Conservation (phyloP, 2,797 vertebrate species). For the Chiroxiphia lanceolata region DNA sequence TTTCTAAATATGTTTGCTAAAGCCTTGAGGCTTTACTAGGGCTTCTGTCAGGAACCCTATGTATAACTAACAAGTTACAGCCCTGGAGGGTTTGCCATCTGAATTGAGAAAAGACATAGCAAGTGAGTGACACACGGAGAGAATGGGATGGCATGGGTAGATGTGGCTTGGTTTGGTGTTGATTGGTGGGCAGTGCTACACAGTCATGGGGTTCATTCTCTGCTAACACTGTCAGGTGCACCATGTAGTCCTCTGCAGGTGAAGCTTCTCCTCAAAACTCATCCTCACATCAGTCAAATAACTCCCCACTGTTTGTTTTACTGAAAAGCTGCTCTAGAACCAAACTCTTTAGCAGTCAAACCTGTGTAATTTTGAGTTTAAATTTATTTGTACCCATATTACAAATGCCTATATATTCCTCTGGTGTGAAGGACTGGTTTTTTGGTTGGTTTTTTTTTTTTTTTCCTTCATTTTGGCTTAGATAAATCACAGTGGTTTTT, state of each 20-base stretch:
- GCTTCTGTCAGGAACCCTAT: neutral
- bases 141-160: neutral
- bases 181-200: neutral
- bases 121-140: neutral
- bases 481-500: neutral
- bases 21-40: neutral
- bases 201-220: neutral
- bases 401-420: neutral
- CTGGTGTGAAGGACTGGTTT: neutral
- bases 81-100: neutral
- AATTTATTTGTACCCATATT: neutral
- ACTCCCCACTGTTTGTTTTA: neutral
- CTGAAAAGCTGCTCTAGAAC: neutral
- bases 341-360: neutral
- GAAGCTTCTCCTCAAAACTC: neutral
- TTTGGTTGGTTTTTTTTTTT: neutral
- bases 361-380: neutral
- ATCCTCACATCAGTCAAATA: neutral
- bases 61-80: neutral
- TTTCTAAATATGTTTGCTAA: neutral
- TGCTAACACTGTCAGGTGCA: no score
- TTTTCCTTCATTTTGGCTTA: neutral
- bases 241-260: neutral
- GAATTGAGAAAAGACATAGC: neutral
- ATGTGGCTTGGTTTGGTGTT: neutral